Base-by-base conservation (phyloP, 2,113 vertebrate species). In the Xiphophorus couchianus region DNA sequence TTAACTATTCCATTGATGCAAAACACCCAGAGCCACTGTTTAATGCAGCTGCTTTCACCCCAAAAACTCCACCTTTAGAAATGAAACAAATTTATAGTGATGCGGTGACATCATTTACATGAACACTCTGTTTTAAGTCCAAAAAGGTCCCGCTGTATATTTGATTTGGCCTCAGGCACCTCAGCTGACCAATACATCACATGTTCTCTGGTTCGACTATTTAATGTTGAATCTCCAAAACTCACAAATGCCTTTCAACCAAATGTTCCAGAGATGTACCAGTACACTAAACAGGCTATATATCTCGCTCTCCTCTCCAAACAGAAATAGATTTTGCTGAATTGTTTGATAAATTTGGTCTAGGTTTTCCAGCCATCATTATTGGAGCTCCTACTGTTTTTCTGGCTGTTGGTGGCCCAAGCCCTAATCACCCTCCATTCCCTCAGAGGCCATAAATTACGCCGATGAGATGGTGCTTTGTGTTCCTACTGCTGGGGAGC, bases 291-390 rank as follows among this genome's bases (percentile, higher is more conserved):
- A 97, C 96, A 96, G 93, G 92, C 93, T 94, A 96, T 98, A 96
- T 96, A 97, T 98, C 96, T 98, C 94, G 91, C 90, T 87, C 76
- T 78, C 92, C 94, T 97, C 91, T 96, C 95, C 94, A 97, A 97
- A 98, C 96, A 98, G 96, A 97, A 97, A 97, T 96, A 96, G 96
- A 96, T 92, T 98, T 96, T 84, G 90, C 90, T 93, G 95, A 97
- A 97, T 97, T 96, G 96, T 96, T 97, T 98, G 96, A 97, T 97
- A 97, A 97, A 98, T 98, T 96, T 95, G 94, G 94, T 96, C 95
- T 95, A 94, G 95, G 95, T 96, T 97, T 99, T 97, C 96, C 97
- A 97, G 95, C 95, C 92, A 93, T 95, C 95, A 94, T 95, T 96
- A 96, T 95, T 97, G 95, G 96, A 97, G 96, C 93, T 97, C 96